Conservation (phyloP, 2,113 vertebrate species). For the Alaudala cheleensis region DNA sequence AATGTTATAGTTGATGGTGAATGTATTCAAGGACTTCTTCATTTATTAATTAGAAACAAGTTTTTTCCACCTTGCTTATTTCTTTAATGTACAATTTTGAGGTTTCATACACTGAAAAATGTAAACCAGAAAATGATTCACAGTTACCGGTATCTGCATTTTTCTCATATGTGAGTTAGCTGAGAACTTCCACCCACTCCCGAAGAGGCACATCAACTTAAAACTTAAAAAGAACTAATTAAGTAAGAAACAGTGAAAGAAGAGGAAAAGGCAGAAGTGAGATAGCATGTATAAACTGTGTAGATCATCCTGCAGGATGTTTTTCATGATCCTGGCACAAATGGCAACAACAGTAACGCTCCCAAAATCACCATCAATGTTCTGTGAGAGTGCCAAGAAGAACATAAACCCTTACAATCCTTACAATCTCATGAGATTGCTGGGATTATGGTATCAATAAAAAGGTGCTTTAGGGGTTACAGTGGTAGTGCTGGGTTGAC, state of each 20-base stretch:
- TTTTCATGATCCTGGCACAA: neutral
- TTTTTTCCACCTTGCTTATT: neutral
- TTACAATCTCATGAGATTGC: neutral
- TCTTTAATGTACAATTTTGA: neutral
- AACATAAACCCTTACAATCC: neutral
- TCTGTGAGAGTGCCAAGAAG: neutral
- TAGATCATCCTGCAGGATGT: neutral
- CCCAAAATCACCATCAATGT: neutral
- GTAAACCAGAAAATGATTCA: neutral
- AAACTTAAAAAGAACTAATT: neutral
- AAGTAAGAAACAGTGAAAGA: neutral
- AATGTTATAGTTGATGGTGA: neutral
- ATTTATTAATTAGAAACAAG: neutral
- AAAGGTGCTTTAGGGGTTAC: neutral
- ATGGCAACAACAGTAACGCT: fast-evolving
- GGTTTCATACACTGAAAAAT: neutral
- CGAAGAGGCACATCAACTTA: neutral
- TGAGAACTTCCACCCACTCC: neutral
- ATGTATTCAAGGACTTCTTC: neutral
- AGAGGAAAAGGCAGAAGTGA: neutral
- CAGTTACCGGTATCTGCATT: neutral
- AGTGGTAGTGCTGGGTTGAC: neutral
- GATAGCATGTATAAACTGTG: neutral
- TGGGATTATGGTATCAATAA: neutral
- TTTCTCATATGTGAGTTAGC: neutral